phyloP scores from a whole-genome alignment of 2,888 invertebrate genomes.

The Aleiodes alternator region DNA sequence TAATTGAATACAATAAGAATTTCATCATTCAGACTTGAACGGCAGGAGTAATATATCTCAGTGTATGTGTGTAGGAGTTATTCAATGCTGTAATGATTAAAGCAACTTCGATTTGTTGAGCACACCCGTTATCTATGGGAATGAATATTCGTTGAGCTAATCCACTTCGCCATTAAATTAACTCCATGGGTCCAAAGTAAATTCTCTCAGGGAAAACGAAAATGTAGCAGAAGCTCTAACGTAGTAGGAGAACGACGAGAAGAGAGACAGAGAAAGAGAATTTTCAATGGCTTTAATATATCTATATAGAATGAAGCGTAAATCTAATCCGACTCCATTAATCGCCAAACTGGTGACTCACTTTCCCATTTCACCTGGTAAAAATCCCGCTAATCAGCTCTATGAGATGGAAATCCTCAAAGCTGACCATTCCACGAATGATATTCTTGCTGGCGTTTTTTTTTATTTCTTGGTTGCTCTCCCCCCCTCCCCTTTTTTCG shows the following conservation, averaged over 20 bases:
- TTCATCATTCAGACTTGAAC: neutral
- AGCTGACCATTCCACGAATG: conserved; percentile 21
- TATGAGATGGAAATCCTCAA: conserved; percentile 10
- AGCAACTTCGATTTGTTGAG: conserved; percentile 36
- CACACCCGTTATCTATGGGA: conserved; percentile 29
- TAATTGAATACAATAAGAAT: neutral
- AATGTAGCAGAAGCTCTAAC: conserved; percentile 38
- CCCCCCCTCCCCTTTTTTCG: too few species aligned
- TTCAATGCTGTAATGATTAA: conserved; percentile 24
- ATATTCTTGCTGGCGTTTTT: neutral
- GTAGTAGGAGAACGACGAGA: neutral
- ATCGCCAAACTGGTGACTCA: conserved; percentile 36
- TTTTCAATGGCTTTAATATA: neutral
- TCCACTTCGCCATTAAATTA: conserved; percentile 54
- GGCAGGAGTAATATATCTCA: conserved; percentile 35
- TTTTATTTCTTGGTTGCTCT: neutral
- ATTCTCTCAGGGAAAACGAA: conserved; percentile 45
- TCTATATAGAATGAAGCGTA: conserved; percentile 23
- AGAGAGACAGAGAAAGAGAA: neutral
- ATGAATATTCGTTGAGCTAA: conserved; percentile 54
- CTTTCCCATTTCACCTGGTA: conserved; percentile 18
- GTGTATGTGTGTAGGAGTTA: conserved; percentile 11
- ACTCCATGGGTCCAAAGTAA: conserved; percentile 50
- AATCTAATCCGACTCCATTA: conserved; percentile 51
- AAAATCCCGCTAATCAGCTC: conserved; percentile 29